These are phyloP conservation scores for Neosilurus hyrtlii DNA, from an alignment of 2,797 vertebrate genomes.

Conservation along the genomic window DNA sequence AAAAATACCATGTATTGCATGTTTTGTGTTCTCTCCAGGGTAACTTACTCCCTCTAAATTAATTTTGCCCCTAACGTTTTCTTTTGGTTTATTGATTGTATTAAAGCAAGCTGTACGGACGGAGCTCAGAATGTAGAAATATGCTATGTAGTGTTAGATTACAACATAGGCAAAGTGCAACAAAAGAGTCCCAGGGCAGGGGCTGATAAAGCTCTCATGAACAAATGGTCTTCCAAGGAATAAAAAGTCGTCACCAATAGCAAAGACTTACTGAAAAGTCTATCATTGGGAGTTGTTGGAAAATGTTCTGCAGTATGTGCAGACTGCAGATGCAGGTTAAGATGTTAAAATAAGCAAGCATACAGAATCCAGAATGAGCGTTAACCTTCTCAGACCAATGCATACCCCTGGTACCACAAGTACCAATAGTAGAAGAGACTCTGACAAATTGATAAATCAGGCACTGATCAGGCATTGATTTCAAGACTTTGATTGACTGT, in stretches of 20 bases:
- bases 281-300: background rate
- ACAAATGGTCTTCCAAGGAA: slow-evolving; percentile 1
- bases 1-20: slow-evolving; percentile 3
- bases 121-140: background rate
- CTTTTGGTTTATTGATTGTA: slow-evolving; percentile 42
- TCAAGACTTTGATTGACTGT: background rate
- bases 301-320: background rate
- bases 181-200: background rate
- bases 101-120: slow-evolving; percentile 39
- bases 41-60: background rate
- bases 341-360: too few relatives aligned
- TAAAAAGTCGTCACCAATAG: background rate
- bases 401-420: background rate
- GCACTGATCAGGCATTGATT: too few relatives aligned
- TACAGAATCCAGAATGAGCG: background rate
- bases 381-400: background rate
- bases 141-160: background rate
- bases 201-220: slow-evolving; percentile 14
- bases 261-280: background rate
- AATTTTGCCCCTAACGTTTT: slow-evolving; percentile 16
- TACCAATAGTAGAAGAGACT: background rate
- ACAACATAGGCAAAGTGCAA: slow-evolving; percentile 34
- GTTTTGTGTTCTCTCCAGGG: background rate
- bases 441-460: background rate
- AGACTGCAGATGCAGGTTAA: background rate